phyloP scores from a whole-genome alignment of 2,888 invertebrate genomes.

The Byasa hedistus region DNA sequence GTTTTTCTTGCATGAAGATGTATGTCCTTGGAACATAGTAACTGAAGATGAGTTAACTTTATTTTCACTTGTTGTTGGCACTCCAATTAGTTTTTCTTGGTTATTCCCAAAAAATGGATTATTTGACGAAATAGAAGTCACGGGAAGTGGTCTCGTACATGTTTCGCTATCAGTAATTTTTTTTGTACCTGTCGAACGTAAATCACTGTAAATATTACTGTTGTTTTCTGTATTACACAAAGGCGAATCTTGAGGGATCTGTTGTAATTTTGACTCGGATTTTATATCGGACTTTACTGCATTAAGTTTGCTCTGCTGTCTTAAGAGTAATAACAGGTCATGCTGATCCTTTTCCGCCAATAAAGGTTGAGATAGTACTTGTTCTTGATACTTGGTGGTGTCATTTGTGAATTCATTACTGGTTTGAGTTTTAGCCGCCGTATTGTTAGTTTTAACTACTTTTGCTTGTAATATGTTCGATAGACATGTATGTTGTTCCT shows the following conservation, averaged over 20 bases:
- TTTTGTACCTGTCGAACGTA: not conserved
- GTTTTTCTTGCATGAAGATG: slow-evolving; percentile 25
- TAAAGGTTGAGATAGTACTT: slow-evolving; percentile 1
- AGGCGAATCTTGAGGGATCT: slow-evolving; percentile 5
- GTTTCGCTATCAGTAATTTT: not conserved
- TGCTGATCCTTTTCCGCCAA: slow-evolving; percentile 57
- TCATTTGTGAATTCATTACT: slow-evolving; percentile 3
- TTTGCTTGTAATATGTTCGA: slow-evolving; percentile 12
- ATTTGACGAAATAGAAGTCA: not conserved
- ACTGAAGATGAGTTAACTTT: slow-evolving; percentile 18
- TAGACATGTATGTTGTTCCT: slow-evolving; percentile 5
- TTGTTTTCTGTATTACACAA: not conserved
- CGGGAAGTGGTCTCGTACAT: not conserved
- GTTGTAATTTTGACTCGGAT: slow-evolving; percentile 6
- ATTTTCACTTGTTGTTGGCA: slow-evolving; percentile 11
- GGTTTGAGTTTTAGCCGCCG: not conserved
- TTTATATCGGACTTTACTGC: slow-evolving; percentile 23
- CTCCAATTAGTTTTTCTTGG: slow-evolving; percentile 7
- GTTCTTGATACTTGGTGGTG: not conserved
- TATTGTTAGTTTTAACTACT: not conserved
- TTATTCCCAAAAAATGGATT: not conserved
- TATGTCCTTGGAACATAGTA: not conserved
- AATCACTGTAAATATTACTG: not conserved
- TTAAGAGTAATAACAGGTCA: slow-evolving; percentile 53
- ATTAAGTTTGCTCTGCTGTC: slow-evolving; percentile 54